phyloP scores from a whole-genome alignment of 2,113 vertebrate genomes.

The Passer montanus region DNA sequence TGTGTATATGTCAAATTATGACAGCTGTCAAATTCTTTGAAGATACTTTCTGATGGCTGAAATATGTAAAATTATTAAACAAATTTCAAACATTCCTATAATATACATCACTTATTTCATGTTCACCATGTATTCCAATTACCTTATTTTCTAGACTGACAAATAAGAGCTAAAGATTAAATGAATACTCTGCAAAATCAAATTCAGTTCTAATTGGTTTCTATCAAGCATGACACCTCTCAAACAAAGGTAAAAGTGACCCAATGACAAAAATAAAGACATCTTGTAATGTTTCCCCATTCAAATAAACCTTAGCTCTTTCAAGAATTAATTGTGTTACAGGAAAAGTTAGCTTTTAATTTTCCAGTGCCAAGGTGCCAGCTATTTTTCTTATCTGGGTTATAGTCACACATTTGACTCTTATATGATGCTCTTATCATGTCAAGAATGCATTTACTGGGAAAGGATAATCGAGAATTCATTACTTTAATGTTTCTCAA shows the following conservation, averaged over 20 bases:
- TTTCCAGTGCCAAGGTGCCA: background rate
- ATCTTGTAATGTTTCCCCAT: conserved; percentile 38
- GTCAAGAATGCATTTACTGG: background rate
- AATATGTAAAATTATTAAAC: background rate
- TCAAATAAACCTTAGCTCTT: conserved; percentile 59
- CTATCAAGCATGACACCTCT: conserved; percentile 34
- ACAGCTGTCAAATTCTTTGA: background rate
- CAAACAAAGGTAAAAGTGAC: conserved; percentile 52
- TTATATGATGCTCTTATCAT: conserved; percentile 24
- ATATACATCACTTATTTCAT: conserved; percentile 40
- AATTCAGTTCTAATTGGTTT: conserved; percentile 62
- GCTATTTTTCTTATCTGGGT: conserved; percentile 50
- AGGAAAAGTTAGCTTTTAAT: conserved; percentile 37
- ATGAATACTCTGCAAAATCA: conserved; percentile 64
- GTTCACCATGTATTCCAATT: conserved; percentile 38
- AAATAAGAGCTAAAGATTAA: conserved; percentile 60
- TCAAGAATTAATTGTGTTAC: conserved; percentile 54
- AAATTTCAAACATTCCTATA: background rate
- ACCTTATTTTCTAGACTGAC: conserved; percentile 52
- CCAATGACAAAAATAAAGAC: conserved; percentile 49
- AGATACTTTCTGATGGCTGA: background rate
- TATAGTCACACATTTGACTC: conserved; percentile 45
- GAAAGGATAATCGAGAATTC: conserved; percentile 33
- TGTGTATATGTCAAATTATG: background rate
- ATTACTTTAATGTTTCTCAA: conserved; percentile 43